Evolutionary conservation across 2,797 vertebrate genomes (phyloP).

Genomic region (Epinephelus coioides): DNA sequence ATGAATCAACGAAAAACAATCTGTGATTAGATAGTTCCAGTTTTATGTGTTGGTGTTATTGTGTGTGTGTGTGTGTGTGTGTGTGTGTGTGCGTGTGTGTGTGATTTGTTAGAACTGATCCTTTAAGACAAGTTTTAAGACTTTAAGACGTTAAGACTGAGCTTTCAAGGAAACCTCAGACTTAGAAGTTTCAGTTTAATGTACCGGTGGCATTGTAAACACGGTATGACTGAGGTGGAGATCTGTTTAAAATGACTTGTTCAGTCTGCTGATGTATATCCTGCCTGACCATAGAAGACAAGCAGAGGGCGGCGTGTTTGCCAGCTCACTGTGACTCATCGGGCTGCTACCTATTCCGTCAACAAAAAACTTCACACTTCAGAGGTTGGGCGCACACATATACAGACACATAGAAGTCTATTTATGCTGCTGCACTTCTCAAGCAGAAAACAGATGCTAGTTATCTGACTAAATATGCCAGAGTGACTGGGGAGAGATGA

Average conservation of each 20-base stretch:
- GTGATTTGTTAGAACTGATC: too few relatives aligned
- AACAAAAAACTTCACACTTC: neutral
- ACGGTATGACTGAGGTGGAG: too few relatives aligned
- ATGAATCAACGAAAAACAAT: too few relatives aligned
- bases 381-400: neutral
- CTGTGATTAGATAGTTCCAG: too few relatives aligned
- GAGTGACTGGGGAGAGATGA: conserved; percentile 29
- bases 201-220: neutral
- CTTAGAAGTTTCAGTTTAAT: neutral
- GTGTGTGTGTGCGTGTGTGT: too few relatives aligned
- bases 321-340: conserved; percentile 24
- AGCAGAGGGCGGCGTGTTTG: neutral
- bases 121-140: too few relatives aligned
- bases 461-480: conserved; percentile 21
- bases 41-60: too few relatives aligned
- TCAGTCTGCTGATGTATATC: neutral
- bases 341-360: neutral
- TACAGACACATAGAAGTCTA: neutral
- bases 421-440: neutral
- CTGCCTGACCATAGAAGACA: neutral
- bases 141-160: too few relatives aligned
- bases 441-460: conserved; percentile 18
- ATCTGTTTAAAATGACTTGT: neutral
- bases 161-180: too few relatives aligned
- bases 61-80: too few relatives aligned